Percentiles rank a stretch among this genome's conserved stretches.
Conservation (phyloP, 2,797 vertebrate genomes). For the Nyctalus aviator region DNA sequence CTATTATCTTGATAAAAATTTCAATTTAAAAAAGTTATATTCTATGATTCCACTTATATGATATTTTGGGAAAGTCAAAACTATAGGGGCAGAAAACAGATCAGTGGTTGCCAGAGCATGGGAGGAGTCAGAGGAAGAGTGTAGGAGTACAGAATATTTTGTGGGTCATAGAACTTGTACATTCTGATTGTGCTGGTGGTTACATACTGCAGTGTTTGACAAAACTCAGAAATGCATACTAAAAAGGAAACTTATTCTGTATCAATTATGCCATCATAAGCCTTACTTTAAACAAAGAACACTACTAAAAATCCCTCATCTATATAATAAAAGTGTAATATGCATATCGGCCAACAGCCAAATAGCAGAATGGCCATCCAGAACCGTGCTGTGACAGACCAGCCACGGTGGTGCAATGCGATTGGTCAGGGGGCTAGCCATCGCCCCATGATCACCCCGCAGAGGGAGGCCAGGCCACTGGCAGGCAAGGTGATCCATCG, state of each 20-base stretch:
- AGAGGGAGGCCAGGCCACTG: too few relatives aligned
- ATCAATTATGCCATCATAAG: constrained; percentile 17
- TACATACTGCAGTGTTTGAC: background rate
- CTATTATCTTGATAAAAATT: background rate
- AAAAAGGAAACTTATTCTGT: constrained; percentile 22
- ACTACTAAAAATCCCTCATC: background rate
- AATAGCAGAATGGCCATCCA: too few relatives aligned
- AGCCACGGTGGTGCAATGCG: too few relatives aligned
- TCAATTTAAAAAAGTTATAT: background rate
- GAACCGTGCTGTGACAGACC: too few relatives aligned
- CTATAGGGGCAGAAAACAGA: background rate
- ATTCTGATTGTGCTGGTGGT: background rate
- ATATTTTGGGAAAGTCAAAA: background rate
- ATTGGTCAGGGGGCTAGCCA: too few relatives aligned
- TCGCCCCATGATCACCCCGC: too few relatives aligned
- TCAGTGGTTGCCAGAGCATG: background rate
- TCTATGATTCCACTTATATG: background rate
- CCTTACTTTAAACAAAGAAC: background rate
- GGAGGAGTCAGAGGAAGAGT: background rate
- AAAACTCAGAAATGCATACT: constrained; percentile 47
- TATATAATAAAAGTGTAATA: too few relatives aligned
- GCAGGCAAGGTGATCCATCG: too few relatives aligned
- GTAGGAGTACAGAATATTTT: background rate
- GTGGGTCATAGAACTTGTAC: background rate
- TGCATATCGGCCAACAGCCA: too few relatives aligned